Evolutionary conservation across 2,113 vertebrate species (phyloP), one percentile per base, ranked within the genome.

Genomic region (Oreochromis aureus): DNA sequence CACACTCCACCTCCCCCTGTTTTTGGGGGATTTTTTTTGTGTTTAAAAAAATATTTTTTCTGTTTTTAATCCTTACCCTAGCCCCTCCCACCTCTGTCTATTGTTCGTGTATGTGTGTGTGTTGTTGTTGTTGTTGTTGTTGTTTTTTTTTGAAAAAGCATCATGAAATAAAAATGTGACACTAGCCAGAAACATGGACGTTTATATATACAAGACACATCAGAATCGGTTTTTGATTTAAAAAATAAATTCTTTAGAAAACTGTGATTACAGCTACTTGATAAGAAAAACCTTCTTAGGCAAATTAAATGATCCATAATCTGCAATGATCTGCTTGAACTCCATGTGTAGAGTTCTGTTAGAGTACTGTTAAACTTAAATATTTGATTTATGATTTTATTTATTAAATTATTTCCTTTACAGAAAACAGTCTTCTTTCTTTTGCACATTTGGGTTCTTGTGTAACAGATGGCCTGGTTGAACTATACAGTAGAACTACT

Each of bases 241-340:
- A 73, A 86, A 84, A 61, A 27, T 10, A 8, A 10, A 19, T 61
- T 54, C 55, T 87, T 90, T 48, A 82, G 34, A n/a, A 10, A 71
- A 46, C 6, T 48, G 12, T 79, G 58, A 84, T 88, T 86, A 87
- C 85, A 91, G 24, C 24, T 56, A 78, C 82, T 89, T 24, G 73
- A 24, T 41, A 27, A 30, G 30, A 32, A 82, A 83, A 83, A 27
- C 54, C 82, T 87, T 89, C 41, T 73, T 73, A 63, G 44, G 61
- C 54, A 86, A 91, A 91, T 86, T 81, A 76, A 89, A 89, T 87
- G 24, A 91, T 83, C 87, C 55, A 3, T 76, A 87, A 85, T 90
- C 71, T 87, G 56, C 59, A 58, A 83, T 87, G 58, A 92, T 89
- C 84, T 89, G 48, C 8, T 15, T 53, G 44, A 46, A 34, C 63